Evolutionary conservation across 2,113 vertebrate species (phyloP).

Genomic region (Rhegmatorhina hoffmannsi): DNA sequence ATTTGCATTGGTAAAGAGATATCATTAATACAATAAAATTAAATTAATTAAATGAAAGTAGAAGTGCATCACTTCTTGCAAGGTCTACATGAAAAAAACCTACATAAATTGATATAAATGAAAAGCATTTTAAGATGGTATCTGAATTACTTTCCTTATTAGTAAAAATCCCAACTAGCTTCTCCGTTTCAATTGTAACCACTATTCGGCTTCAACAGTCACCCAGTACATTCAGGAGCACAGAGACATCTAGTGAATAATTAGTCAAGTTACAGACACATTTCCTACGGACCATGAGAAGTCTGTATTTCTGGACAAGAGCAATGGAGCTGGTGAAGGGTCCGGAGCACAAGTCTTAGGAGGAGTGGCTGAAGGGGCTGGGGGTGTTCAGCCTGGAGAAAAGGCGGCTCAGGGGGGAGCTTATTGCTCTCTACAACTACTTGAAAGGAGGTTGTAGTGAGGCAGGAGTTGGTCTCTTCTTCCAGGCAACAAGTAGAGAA

Average conservation of each 20-base stretch:
- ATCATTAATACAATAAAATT: background rate
- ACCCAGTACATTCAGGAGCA: constrained; percentile 27
- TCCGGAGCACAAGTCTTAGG: background rate
- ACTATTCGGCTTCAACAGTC: background rate
- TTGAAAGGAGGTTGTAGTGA: background rate
- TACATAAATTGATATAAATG: background rate
- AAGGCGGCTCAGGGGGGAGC: background rate
- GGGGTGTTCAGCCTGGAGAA: background rate
- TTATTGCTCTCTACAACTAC: accelerated
- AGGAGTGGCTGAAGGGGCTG: background rate
- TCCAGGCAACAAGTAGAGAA: background rate
- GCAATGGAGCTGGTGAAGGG: accelerated
- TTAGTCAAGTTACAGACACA: constrained; percentile 19
- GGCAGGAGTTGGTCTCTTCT: background rate
- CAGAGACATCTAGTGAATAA: constrained; percentile 75
- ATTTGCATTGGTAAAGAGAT: background rate
- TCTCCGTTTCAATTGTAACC: background rate
- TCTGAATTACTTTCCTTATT: background rate
- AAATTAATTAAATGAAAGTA: background rate
- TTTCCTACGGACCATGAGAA: background rate
- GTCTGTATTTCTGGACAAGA: background rate
- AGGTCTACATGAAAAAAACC: background rate
- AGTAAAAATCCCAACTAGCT: background rate
- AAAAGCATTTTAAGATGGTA: background rate
- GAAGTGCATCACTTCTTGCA: background rate